phyloP scores from a whole-genome alignment of 2,113 vertebrate species.

The Pluvialis apricaria region DNA sequence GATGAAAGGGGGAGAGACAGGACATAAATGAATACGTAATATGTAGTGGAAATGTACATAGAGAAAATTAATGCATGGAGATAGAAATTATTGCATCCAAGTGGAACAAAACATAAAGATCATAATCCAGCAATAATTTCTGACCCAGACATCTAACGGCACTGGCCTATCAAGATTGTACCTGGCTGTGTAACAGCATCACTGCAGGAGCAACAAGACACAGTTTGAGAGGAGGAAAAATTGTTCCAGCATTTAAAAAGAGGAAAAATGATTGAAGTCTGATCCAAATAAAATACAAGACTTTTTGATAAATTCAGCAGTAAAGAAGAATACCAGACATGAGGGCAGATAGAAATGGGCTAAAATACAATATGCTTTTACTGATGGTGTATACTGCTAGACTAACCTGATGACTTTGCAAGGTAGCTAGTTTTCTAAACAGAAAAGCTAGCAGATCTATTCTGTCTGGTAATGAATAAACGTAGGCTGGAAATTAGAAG shows the following conservation, averaged over 20 bases:
- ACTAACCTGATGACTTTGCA: neutral
- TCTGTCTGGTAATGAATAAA: neutral
- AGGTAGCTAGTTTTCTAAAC: neutral
- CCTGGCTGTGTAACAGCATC: neutral
- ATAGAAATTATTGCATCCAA: constrained; percentile 6
- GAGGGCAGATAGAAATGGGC: neutral
- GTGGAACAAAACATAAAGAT: neutral
- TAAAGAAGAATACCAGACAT: neutral
- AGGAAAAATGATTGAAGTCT: neutral
- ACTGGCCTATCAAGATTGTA: neutral
- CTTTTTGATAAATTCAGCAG: neutral
- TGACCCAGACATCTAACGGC: neutral
- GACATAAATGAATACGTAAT: neutral
- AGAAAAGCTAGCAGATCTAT: neutral
- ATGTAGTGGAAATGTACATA: constrained; percentile 13
- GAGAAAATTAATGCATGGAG: constrained; percentile 5
- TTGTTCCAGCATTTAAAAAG: neutral
- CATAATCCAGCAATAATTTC: neutral
- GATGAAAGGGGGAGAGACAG: constrained; percentile 5
- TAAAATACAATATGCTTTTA: neutral
- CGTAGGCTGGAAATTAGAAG: neutral
- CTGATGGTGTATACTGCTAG: neutral
- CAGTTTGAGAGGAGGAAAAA: neutral
- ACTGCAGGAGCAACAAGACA: neutral
- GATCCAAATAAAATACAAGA: neutral